Percentiles rank a stretch among this genome's conserved stretches.
Evolutionary conservation across 2,113 vertebrate genomes (phyloP).

Genomic region (Hystrix cristata): DNA sequence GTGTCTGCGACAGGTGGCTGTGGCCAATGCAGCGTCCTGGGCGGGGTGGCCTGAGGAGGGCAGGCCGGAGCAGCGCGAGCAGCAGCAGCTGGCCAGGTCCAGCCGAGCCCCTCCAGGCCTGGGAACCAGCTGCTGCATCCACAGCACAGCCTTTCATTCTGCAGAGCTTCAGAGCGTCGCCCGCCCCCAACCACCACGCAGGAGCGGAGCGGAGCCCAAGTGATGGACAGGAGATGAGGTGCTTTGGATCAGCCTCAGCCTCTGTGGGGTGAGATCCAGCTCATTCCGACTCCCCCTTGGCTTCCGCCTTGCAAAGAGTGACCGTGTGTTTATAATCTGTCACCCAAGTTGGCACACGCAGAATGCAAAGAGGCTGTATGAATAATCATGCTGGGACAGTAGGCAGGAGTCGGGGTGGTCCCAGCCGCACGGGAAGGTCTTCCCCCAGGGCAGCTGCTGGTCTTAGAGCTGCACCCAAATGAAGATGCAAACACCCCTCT

Average conservation of each 20-base stretch:
- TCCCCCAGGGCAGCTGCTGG: neutral
- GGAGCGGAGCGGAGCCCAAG: neutral
- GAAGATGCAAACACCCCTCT: neutral
- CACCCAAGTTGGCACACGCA: neutral
- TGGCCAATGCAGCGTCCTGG: neutral
- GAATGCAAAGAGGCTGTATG: neutral
- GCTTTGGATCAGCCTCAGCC: neutral
- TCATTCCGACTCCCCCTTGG: neutral
- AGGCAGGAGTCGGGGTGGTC: neutral
- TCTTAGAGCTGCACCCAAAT: neutral
- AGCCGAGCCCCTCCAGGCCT: neutral
- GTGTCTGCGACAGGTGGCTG: no score
- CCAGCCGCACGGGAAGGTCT: neutral
- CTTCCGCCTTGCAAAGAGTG: neutral
- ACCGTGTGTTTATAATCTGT: neutral
- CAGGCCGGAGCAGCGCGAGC: no score
- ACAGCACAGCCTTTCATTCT: no score
- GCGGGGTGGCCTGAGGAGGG: rapidly evolving
- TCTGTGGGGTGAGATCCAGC: neutral
- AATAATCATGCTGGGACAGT: no score
- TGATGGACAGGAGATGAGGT: neutral
- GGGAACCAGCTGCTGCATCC: neutral
- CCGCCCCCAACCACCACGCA: neutral
- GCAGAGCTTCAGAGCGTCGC: neutral
- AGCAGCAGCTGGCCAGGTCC: neutral